Evolutionary conservation across 2,797 vertebrate species (phyloP), one percentile per base, ranked within the genome.

Genomic region (Microctenopoma lineatum): DNA sequence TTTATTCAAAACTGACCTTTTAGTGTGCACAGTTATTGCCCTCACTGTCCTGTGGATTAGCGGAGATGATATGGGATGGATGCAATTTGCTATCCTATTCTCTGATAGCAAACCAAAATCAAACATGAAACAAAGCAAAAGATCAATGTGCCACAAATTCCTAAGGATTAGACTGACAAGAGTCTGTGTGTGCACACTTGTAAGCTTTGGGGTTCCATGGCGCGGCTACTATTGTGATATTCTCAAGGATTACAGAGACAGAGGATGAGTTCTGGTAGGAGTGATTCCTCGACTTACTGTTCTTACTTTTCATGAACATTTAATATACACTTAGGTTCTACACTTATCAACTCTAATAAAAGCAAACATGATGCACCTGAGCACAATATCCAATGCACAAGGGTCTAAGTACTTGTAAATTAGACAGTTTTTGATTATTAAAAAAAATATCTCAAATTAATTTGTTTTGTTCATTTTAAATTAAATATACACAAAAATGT

Each of bases 81-180:
- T 59, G 50, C 53, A 25, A 44, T 36, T 25, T 53, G 39, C 21
- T 55, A 48, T 18, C 34, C 4, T 66, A 59, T 45, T 16, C 39
- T 62, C 26, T 66, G 32, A 59, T 51, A 62, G 41, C 53, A 68
- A 66, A 69, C 21, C 16, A 8, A 61, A 70, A 69, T 50, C 66
- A 44, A 48, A 80, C 63, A 53, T 42, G 3, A 32, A 38, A 52
- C 5, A 13, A 54, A 48, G 38, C 5, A 62, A 38, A 66, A 68
- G 83, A 86, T 79, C 68, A 64, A 87, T 85, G 73, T 53, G 51
- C 36, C 2, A 27, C 34, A 66, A 63, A 73, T 83, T 64, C 57
- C 67, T 13, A 25, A 62, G 70, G 67, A 84, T 77, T 21, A 2
- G 16, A 58, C 38, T 66, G 27, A 76, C 73, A 66, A 65, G 60